Evolutionary conservation across 1,140 invertebrate genomes (phyloP).

Genomic region (Colletes gigas): DNA sequence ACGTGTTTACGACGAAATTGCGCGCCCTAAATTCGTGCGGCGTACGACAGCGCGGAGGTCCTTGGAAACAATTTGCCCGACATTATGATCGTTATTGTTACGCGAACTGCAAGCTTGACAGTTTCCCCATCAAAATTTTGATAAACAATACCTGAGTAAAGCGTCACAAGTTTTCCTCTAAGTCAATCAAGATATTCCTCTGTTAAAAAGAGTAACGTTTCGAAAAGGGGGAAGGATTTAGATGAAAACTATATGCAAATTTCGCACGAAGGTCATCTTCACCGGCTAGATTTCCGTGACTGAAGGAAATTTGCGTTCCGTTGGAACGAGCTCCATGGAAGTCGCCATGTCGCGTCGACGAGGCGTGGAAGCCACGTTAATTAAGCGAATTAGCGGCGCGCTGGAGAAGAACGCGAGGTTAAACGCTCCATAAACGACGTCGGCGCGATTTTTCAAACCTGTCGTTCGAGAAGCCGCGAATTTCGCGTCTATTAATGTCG

Average conservation of each 20-base stretch:
- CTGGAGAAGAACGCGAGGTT: background rate
- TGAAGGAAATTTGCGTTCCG: background rate
- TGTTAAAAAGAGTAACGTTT: too few relatives aligned
- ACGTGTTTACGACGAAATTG: background rate
- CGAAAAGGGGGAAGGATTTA: too few relatives aligned
- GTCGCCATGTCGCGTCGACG: background rate
- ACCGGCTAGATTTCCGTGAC: background rate
- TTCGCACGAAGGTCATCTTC: too few relatives aligned
- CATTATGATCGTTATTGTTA: too few relatives aligned
- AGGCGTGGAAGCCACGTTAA: background rate
- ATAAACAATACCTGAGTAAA: too few relatives aligned
- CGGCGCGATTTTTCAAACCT: background rate
- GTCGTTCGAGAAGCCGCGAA: too few relatives aligned
- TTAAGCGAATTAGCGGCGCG: background rate
- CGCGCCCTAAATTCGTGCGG: background rate
- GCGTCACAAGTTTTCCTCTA: too few relatives aligned
- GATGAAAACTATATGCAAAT: too few relatives aligned
- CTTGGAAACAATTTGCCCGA: background rate
- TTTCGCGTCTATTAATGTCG: too few relatives aligned
- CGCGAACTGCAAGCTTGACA: too few relatives aligned
- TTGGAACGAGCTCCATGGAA: background rate
- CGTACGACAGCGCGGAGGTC: background rate
- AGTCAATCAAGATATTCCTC: too few relatives aligned
- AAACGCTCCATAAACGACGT: background rate
- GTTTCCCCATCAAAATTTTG: too few relatives aligned